Base-by-base conservation (phyloP, 2,888 invertebrate species). In the Drosophila stalkeri region DNA sequence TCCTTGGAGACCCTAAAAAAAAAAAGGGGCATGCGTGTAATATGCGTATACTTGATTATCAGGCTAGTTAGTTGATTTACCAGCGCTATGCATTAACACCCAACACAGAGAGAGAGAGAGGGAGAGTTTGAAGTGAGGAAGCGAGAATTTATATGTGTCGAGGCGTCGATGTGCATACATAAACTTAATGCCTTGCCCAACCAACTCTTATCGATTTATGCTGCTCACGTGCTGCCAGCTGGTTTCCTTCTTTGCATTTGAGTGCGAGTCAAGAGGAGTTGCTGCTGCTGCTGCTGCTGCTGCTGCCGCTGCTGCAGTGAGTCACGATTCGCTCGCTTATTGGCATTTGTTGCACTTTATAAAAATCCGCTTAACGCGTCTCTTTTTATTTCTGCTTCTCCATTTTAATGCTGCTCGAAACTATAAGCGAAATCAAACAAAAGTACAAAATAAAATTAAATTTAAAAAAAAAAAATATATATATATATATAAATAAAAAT, bases 281-380 rank as follows among this genome's bases (percentile, higher is more conserved):
- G 18, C 43, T 43, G 43, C 3, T 8, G 41, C n/a, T 41, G 41
- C 23, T 27, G 27, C 2, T 27, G 27, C 27, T 35, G 11, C 27
- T 27, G 11, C 11, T 35, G 35, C 16, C 1, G 18, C 35, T 69
- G 80, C 70, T 65, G 80, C 77, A 80, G 16, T 37, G 61, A 64
- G 72, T 72, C 81, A 80, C 81, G 81, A 72, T 55, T 60, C 47
- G 62, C 44, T 33, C 72, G 55, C 72, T 88, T 75, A 86, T 88
- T 90, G 85, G 90, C 90, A 86, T 89, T 86, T 86, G 90, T 86
- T 86, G 85, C 90, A 90, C 83, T 88, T 88, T 86, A 86, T 83
- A 72, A 90, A 90, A 86, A 86, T 86, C 90, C 90, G 83, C 90
- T 90, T 88, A 86, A 82, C 81, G 74, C 61, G 54, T 77, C 71